A percentile compares a stretch with the other conserved stretches of the same genome.
Conservation (phyloP, 2,113 vertebrate species). For the Rhinolophus sinicus region DNA sequence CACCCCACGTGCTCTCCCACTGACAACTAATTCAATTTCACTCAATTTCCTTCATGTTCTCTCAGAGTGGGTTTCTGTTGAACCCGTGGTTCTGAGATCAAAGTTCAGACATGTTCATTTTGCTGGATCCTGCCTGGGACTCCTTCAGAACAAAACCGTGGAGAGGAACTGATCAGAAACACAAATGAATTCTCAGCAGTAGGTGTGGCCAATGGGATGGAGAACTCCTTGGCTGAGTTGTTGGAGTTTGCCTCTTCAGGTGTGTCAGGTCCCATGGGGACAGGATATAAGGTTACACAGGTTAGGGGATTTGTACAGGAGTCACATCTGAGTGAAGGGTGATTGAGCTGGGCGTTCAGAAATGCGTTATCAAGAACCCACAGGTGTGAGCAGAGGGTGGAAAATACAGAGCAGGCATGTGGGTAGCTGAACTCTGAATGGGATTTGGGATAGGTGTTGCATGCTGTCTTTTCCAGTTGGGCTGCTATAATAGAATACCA, state of each 20-base stretch:
- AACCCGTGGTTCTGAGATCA: not conserved
- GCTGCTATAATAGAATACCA: not conserved
- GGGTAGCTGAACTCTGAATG: rapidly evolving
- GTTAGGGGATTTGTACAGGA: not conserved
- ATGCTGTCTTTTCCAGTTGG: not conserved
- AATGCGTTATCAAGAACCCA: not conserved
- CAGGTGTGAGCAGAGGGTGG: not conserved
- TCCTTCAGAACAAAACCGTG: not conserved
- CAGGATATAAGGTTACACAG: not conserved
- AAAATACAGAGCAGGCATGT: too few relatives aligned
- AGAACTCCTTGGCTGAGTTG: rapidly evolving
- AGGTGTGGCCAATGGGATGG: not conserved
- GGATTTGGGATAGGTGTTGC: not conserved
- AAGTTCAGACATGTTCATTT: not conserved
- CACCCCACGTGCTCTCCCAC: rapidly evolving
- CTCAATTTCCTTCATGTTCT: not conserved
- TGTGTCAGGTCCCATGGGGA: not conserved
- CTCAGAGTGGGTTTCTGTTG: not conserved
- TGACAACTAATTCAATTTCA: not conserved
- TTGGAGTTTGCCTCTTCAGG: not conserved
- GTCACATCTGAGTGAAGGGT: not conserved
- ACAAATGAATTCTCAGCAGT: not conserved
- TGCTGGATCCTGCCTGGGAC: not conserved
- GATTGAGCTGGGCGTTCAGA: not conserved
- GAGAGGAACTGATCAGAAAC: not conserved